Base-by-base conservation (phyloP, 2,888 invertebrate species). In the Perizoma flavofasciatum region DNA sequence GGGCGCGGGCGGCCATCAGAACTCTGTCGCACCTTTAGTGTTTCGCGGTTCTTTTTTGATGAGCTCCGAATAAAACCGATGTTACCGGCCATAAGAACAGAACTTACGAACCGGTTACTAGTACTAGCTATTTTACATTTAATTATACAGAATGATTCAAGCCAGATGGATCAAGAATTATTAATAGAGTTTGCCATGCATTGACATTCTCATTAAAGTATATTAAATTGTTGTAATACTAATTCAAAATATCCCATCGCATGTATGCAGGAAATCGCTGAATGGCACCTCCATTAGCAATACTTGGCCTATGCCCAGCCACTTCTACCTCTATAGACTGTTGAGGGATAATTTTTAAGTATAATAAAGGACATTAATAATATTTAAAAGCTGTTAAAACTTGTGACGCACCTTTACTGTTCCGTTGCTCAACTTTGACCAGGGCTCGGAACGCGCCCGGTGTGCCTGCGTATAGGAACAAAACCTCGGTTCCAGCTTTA, bases 371-470 rank as follows among this genome's bases (percentile, higher is more conserved):
- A 22, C 22, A 2, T 22, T 22, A 22, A 22, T 22, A 22, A 2
- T 3, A 22, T 2, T 22, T 22, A 22, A 22, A 22, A 22, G 22
- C 22, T 22, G 22, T 22, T 22, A 41, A 39, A 6, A 33, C 33
- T 10, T 6, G 8, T 39, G 0, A 46, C 33, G 10, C 32, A 68
- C 62, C 85, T 82, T 85, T 81, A 77, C 78, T 79, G 78, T 78
- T 77, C 61, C 82, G 77, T 50, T 76, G 77, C 66, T 83, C 81
- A 57, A 71, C 72, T 75, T 82, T 82, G 71, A 88, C 68, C 59
- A 88, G 56, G 10, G 83, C 88, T 46, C 84, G 79, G 68, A 80
- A 89, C 48, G 83, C 85, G 9, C 84, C 87, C 8, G 83, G 83
- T 5, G 80, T 83, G 39, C 76, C 78, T 5, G 66, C 75, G 67